These are phyloP conservation scores for Corynorhinus townsendii DNA, from an alignment of 2,113 vertebrate species.

Conservation along the genomic window DNA sequence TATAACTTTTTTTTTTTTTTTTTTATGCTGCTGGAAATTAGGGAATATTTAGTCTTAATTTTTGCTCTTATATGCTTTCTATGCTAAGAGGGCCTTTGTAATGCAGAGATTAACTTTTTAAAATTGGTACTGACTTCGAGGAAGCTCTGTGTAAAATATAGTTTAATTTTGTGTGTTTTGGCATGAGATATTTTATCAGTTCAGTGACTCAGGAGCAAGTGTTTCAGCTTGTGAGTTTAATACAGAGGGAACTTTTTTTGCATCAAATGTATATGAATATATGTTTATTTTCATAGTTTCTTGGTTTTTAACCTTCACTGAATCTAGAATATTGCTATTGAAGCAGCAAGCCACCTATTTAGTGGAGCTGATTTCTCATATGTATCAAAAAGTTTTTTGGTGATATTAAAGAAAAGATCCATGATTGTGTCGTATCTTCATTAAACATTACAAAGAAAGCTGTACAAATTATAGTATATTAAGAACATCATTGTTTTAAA, in stretches of 20 bases:
- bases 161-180: conserved; percentile 31
- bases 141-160: background rate
- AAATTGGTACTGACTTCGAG: background rate
- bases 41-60: conserved; percentile 18
- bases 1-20: background rate
- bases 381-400: background rate
- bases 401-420: background rate
- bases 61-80: background rate
- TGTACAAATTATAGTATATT: background rate
- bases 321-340: background rate
- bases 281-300: conserved; percentile 34
- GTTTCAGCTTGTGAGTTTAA: conserved; percentile 32
- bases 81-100: background rate
- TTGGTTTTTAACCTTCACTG: background rate
- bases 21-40: background rate
- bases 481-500: background rate
- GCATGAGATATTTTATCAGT: conserved; percentile 13
- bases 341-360: background rate
- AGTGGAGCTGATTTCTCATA: background rate
- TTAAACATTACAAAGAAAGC: conserved; percentile 25
- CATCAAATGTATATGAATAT: background rate
- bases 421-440: conserved; percentile 17
- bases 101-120: background rate
- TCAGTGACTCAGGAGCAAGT: background rate
- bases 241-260: background rate